Base-by-base conservation (phyloP, 2,113 vertebrate species). In the Syngnathoides biaculeatus region DNA sequence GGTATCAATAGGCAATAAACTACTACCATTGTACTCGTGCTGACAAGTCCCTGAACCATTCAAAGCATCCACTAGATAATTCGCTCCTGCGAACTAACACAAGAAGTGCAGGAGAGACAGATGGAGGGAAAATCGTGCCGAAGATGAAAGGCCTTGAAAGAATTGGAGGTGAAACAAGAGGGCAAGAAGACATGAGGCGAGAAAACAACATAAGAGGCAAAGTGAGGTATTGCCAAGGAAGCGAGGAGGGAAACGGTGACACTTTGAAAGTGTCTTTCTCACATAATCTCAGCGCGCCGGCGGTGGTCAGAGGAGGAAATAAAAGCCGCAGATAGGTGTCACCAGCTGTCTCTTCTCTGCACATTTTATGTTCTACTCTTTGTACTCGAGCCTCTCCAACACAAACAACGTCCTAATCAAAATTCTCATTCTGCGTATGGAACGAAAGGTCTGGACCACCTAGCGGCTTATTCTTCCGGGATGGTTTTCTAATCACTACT, bases 311-410 rank as follows among this genome's bases (percentile, higher is more conserved):
- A 76, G 45, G 58, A 52, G 35, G 39, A 57, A 67, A 56, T 68
- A 55, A 56, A 22, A 71, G 30, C 38, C 53, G 30, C 8, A 30
- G 24, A 45, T 45, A 43, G 57, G 24, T 11, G 64, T 61, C 58
- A 48, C 75, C 78, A 80, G 78, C 67, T 75, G 73, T 78, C 78
- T 72, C 59, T 43, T 67, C 64, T 6, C 64, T 12, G 20, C 58
- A 76, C 59, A 52, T 78, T 78, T 82, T 59, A 59, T 75, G 82
- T 85, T 83, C 72, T 75, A 82, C 62, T 86, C 75, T 86, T 85
- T 86, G 79, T 47, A 67, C 43, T 58, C 38, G 55, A 48, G 69
- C 59, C 40, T 42, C 40, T 60, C 63, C 60, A 30, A 59, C 47
- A 50, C 40, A n/a, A 30, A 35, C 14, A 17, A 42, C 66, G 70